Evolutionary conservation across 2,888 invertebrate genomes (phyloP).

Genomic region (Galerucella pusilla): DNA sequence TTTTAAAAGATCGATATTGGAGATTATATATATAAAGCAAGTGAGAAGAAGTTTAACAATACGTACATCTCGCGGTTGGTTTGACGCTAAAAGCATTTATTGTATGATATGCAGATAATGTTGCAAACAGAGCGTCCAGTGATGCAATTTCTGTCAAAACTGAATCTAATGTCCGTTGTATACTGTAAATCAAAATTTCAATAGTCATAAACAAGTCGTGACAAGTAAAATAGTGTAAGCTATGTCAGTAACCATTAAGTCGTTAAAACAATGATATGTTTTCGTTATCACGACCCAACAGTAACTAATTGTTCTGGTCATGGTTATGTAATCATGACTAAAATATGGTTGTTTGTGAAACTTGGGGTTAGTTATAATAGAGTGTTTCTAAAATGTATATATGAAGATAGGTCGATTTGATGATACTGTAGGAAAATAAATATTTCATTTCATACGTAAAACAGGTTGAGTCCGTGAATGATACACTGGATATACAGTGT

Average conservation of each 20-base stretch:
- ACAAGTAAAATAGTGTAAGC: slow-evolving; percentile 9
- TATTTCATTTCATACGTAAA: not conserved
- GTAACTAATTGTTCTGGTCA: slow-evolving; percentile 19
- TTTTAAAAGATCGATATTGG: too few species aligned
- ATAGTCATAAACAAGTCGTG: slow-evolving; percentile 16
- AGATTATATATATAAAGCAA: too few species aligned
- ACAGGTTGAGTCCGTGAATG: too few species aligned
- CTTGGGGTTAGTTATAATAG: slow-evolving; percentile 17
- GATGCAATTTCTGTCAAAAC: not conserved
- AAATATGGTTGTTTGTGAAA: slow-evolving; percentile 11
- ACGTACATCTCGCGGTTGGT: too few species aligned
- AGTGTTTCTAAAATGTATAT: slow-evolving; percentile 5
- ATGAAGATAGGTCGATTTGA: not conserved
- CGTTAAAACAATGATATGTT: slow-evolving; percentile 23
- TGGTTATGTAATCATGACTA: slow-evolving; percentile 19
- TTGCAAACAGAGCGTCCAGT: not conserved
- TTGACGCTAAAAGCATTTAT: too few species aligned
- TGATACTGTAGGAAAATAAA: not conserved
- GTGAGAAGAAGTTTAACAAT: too few species aligned
- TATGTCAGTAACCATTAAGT: slow-evolving; percentile 18
- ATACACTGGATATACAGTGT: too few species aligned
- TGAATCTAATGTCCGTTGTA: not conserved
- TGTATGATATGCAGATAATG: not conserved
- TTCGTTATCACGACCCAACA: slow-evolving; percentile 14
- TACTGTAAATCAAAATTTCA: slow-evolving; percentile 13